Evolutionary conservation across 1,140 invertebrate genomes (phyloP).

Genomic region (Drosophila subpulchrella): DNA sequence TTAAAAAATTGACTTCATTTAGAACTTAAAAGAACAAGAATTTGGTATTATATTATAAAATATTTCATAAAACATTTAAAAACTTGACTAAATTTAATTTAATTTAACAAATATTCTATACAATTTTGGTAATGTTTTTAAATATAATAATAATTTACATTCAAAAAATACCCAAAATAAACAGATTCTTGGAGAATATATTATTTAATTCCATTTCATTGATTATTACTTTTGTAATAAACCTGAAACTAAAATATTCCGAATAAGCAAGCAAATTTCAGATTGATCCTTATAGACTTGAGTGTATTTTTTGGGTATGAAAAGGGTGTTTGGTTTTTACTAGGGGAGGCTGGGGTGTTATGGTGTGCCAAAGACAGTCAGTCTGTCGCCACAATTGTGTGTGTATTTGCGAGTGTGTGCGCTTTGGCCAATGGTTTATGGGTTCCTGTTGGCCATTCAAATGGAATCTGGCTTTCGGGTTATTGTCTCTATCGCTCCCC

Average conservation of each 20-base stretch:
- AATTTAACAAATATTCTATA: no score
- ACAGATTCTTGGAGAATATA: no score
- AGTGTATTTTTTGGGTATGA: not conserved
- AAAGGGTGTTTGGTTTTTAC: not conserved
- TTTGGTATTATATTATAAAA: no score
- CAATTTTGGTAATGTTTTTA: no score
- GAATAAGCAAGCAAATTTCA: not conserved
- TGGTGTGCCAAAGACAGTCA: slow-evolving; percentile 22
- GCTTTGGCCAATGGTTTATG: slow-evolving; percentile 45
- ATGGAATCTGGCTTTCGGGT: slow-evolving; percentile 41
- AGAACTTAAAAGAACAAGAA: no score
- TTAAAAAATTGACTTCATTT: no score
- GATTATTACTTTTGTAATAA: not conserved
- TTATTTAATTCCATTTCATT: not conserved
- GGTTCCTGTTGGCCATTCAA: slow-evolving; percentile 37
- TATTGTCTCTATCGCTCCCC: slow-evolving; percentile 35
- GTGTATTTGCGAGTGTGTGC: slow-evolving; percentile 19
- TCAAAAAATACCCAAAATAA: no score
- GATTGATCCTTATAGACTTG: not conserved
- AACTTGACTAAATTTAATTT: no score
- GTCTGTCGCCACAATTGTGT: slow-evolving; percentile 49
- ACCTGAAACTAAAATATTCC: no score
- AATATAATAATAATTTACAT: no score
- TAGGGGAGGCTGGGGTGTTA: not conserved
- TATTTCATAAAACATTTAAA: no score